Evolutionary conservation across 2,113 vertebrate genomes (phyloP), one percentile per base, ranked within the genome.

Genomic region (Paratilapia polleni): DNA sequence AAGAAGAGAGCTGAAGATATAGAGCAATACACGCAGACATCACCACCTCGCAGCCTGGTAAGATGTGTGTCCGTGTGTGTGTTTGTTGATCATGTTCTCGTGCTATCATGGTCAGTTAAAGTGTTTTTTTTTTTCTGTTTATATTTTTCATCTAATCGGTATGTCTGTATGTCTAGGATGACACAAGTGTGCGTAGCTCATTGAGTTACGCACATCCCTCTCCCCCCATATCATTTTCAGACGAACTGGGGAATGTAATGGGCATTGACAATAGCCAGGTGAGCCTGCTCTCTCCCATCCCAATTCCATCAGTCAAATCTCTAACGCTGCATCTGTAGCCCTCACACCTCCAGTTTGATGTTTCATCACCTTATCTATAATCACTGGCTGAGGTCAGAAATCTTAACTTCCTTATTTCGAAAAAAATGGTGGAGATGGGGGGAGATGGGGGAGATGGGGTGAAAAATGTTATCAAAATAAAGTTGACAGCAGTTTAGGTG

Each of bases 1-100:
- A 94, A 54, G 87, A 95, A 88, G 66, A 77, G 59, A 61, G 83
- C 78, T 2, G 91, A 91, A 41, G 93, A 94, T 41, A 61, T 52
- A 6, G 87, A 94, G 31, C 93, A 88, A 5, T 79, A 91, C 82
- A 94, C 93, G 5, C 93, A 95, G 73, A 94, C 94, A 70, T 85
- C 78, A 1, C 93, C 90, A 0, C 92, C 92, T 36, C 92, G 92
- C 80, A 95, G 93, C 83, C 88, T 94, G 93, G 94, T 95, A 59
- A 86, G 90, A 66, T 1, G 4, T 24, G 14, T 22, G 17, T 10
- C 41, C 1, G 9, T 5, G 2, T 28, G 57, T 19, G 34, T 28
- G 36, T 38, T 24, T 43, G 12, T 22, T 77, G 70, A 9, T 66
- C 24, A 26, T 66, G 60, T 77, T 36, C 47, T 6, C 22, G 41